A percentile compares a stretch with the other conserved stretches of the same genome.
Conservation (phyloP, 2,113 vertebrate genomes). For the Ochotona princeps region DNA sequence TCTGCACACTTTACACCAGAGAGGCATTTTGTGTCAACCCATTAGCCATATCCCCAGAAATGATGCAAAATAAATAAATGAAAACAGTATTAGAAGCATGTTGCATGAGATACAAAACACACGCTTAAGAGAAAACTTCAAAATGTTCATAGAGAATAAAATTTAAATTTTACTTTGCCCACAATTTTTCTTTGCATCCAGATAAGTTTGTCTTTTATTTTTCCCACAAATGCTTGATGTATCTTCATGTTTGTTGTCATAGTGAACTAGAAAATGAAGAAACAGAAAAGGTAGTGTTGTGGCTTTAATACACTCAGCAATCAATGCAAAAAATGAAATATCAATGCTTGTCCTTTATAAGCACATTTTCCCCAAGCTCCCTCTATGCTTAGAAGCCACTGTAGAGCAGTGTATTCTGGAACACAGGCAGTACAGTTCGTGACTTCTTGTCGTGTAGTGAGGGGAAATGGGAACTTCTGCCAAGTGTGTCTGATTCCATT, state of each 20-base stretch:
- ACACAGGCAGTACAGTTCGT: background rate
- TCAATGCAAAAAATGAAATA: background rate
- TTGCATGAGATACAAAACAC: background rate
- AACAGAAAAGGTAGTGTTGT: background rate
- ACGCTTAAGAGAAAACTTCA: too few relatives aligned
- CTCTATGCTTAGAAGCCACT: background rate
- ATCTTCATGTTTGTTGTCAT: background rate
- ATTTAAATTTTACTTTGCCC: too few relatives aligned
- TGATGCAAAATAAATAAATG: background rate
- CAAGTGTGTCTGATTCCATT: background rate
- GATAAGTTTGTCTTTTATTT: too few relatives aligned
- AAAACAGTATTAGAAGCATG: background rate
- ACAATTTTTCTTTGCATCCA: too few relatives aligned
- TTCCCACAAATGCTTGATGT: too few relatives aligned
- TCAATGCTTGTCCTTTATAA: background rate
- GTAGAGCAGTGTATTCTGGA: background rate
- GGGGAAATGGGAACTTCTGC: background rate
- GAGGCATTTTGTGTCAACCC: background rate
- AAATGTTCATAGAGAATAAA: too few relatives aligned
- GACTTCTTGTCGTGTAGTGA: background rate
- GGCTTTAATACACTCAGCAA: background rate
- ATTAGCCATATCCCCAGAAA: background rate
- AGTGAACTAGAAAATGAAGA: background rate
- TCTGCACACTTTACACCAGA: background rate
- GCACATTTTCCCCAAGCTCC: background rate